A percentile compares a stretch with the other conserved stretches of the same genome.
phyloP scores from a whole-genome alignment of 2,888 invertebrate genomes.

The Caenorhabditis zanzibari region DNA sequence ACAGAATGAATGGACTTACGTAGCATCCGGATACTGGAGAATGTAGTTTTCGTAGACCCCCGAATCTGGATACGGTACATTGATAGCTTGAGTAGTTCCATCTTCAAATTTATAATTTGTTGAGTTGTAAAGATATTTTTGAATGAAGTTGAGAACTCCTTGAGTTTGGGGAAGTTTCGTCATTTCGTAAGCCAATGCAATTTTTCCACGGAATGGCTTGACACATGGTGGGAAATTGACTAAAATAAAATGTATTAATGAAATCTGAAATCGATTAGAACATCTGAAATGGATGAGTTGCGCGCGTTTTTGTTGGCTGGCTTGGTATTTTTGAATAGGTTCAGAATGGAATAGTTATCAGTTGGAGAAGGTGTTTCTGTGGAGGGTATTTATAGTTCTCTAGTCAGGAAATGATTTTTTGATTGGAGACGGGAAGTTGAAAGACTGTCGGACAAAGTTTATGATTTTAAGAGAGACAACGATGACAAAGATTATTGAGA shows the following conservation, averaged over 20 bases:
- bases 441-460: slow-evolving; percentile 43
- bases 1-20: slow-evolving; percentile 1
- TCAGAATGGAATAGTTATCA: slow-evolving; percentile 22
- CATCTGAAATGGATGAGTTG: slow-evolving; percentile 28
- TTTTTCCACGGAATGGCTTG: slow-evolving; percentile 33
- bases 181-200: slow-evolving; percentile 53
- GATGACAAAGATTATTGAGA: slow-evolving; percentile 15
- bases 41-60: slow-evolving; percentile 43
- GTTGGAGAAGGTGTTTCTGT: not conserved
- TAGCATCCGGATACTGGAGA: slow-evolving; percentile 49
- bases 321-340: slow-evolving; percentile 31
- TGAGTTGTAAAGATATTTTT: slow-evolving; percentile 39
- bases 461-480: slow-evolving; percentile 17
- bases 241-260: slow-evolving; percentile 7
- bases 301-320: slow-evolving; percentile 31
- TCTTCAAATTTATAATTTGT: slow-evolving; percentile 33
- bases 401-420: slow-evolving; percentile 58
- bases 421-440: slow-evolving; percentile 44
- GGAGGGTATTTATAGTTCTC: slow-evolving; percentile 16
- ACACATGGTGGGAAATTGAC: slow-evolving; percentile 39
- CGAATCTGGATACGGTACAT: slow-evolving; percentile 58
- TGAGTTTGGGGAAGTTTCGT: slow-evolving; percentile 9
- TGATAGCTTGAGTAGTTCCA: slow-evolving; percentile 48
- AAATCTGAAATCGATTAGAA: not conserved
- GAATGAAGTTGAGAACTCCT: slow-evolving; percentile 40